phyloP scores from a whole-genome alignment of 2,113 vertebrate species.

The Mormyrus lacerda region DNA sequence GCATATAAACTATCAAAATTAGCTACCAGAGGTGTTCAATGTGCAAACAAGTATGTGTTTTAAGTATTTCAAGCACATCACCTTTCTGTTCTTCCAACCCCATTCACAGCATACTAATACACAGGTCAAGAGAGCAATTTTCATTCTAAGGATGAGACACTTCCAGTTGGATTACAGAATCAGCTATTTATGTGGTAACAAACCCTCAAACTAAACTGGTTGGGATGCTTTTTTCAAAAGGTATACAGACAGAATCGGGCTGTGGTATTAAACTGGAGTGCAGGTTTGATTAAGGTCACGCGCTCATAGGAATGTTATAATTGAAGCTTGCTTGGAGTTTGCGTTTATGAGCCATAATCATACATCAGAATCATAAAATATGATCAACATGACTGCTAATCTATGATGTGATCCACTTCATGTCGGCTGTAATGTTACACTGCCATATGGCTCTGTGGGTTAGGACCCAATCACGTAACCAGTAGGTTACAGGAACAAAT shows the following conservation, averaged over 20 bases:
- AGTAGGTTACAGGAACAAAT: background rate
- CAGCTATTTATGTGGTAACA: background rate
- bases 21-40: background rate
- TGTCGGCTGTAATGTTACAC: background rate
- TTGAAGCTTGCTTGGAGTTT: background rate
- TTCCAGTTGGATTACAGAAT: background rate
- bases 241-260: background rate
- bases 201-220: background rate
- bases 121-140: background rate
- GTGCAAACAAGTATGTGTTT: background rate
- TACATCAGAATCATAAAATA: background rate
- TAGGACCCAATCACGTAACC: background rate
- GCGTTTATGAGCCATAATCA: background rate
- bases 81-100: background rate
- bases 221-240: background rate
- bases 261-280: background rate
- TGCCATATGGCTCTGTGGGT: background rate
- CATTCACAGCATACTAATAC: background rate
- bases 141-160: background rate
- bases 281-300: background rate
- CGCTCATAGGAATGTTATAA: background rate
- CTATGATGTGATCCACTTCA: background rate
- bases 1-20: background rate
- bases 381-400: background rate
- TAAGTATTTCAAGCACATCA: background rate